Evolutionary conservation across 2,888 invertebrate genomes (phyloP), one percentile per base, ranked within the genome.

Genomic region (Gastracanthus pulcherrimus): DNA sequence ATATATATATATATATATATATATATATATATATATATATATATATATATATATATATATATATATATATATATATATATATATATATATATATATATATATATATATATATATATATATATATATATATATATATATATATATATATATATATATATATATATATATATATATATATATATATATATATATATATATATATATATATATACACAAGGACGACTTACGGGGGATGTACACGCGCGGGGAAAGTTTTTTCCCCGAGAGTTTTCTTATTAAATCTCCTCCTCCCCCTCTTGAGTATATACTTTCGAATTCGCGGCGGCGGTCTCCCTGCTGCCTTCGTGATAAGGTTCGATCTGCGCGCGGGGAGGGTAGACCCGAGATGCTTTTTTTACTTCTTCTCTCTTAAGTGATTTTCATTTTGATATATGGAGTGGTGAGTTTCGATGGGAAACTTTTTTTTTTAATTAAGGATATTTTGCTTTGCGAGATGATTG

Each of bases 261-360:
- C 45, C 13, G 26, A 2, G 41, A 67, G 72, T 74, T 80, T 74
- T 74, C 74, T 74, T 60, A 74, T 79, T 72, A 79, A 79, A 79
- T 79, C 66, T 58, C n/a, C 3, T 16, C 26, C 41, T 13, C 38
- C 51, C 29, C 29, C 6, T 1, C n/a, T 16, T 2, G 1, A 3
- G 41, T 6, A 29, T 1, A 9, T 6, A 6, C 9, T 19, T 5
- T 41, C 23, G 4, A 55, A 66, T 55, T 51, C 38, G n/a, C n/a
- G n/a, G n/a, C n/a, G n/a, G n/a, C 38, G 51, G 4, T 26, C 51
- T 4, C 13, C 2, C 23, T n/a, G n/a, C n/a, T n/a, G n/a, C 51
- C 51, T 23, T 55, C 51, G 51, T 11, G 26, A 55, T 55, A 55
- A 55, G 51, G 3, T 55, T 23, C 51, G 23, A 55, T 23, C n/a